Conservation (phyloP, 2,113 vertebrate species). For the Lanius collurio region DNA sequence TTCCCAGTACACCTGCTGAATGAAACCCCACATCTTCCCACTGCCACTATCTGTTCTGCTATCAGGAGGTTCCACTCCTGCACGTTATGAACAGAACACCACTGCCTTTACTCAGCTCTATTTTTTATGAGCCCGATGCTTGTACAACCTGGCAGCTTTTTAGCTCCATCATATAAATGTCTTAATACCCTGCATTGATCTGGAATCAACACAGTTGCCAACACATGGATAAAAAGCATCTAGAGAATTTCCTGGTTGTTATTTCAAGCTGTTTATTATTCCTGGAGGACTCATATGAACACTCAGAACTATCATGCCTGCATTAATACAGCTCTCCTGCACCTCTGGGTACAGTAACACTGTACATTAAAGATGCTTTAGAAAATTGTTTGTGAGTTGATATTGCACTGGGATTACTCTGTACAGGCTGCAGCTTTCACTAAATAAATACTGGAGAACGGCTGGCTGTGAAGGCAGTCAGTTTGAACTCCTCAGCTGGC, state of each 20-base stretch:
- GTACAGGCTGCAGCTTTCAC: background rate
- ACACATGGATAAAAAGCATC: conserved; percentile 8
- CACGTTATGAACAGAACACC: background rate
- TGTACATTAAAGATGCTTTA: conserved; percentile 36
- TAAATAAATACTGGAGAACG: conserved; percentile 15
- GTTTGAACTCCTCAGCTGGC: background rate
- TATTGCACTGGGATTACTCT: conserved; percentile 4
- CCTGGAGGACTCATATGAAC: conserved; percentile 24
- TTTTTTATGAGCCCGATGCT: background rate
- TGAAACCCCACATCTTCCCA: background rate
- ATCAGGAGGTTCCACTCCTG: background rate
- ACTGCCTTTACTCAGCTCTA: background rate
- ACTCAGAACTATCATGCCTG: background rate
- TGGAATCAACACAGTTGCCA: conserved; percentile 42
- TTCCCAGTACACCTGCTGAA: background rate
- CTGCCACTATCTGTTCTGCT: background rate
- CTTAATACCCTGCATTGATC: conserved; percentile 49
- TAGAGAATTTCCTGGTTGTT: conserved; percentile 36
- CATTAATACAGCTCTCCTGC: conserved; percentile 20
- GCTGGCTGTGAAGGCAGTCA: background rate
- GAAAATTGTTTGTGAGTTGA: conserved; percentile 48
- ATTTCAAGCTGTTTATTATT: conserved; percentile 63
- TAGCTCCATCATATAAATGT: conserved; percentile 25
- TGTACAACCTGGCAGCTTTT: conserved; percentile 23
- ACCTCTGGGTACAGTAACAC: conserved; percentile 44